Conservation (phyloP, 23 tunicate species). For the Trididemnum nubilum region DNA sequence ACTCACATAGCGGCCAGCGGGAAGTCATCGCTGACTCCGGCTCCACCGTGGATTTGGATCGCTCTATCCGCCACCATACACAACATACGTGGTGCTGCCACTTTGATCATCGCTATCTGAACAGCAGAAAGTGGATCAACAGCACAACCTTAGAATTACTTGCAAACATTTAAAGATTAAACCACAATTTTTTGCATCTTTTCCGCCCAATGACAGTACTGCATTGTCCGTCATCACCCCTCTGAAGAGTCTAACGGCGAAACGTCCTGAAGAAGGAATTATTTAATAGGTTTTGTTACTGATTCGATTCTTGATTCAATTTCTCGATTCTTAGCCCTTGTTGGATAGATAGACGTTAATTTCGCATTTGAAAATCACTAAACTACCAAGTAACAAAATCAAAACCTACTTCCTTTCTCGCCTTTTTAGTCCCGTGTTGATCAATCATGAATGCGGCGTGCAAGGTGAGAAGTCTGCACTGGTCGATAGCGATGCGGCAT, state of each 20-base stretch:
- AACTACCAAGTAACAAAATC: too few relatives aligned
- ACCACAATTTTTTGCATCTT: neutral
- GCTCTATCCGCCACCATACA: conserved; percentile 75
- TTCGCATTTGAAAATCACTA: too few relatives aligned
- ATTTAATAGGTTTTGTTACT: too few relatives aligned
- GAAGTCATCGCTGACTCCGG: conserved; percentile 84
- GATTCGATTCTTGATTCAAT: too few relatives aligned
- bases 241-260: too few relatives aligned
- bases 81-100: conserved; percentile 83
- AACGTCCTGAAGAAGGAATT: too few relatives aligned
- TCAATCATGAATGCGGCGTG: conserved; percentile 89
- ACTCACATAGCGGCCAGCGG: conserved; percentile 85
- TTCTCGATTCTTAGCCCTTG: too few relatives aligned
- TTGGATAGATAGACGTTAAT: too few relatives aligned
- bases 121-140: neutral
- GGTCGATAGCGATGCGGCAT: conserved; percentile 81
- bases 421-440: conserved; percentile 60
- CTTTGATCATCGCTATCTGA: conserved; percentile 99
- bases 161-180: neutral
- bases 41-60: conserved; percentile 95
- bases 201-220: neutral
- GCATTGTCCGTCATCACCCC: neutral
- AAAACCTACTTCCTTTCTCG: conserved; percentile 87
- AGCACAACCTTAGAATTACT: neutral
- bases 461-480: conserved; percentile 82